phyloP scores from a whole-genome alignment of 1,140 invertebrate genomes.

The Frieseomelitta varia region DNA sequence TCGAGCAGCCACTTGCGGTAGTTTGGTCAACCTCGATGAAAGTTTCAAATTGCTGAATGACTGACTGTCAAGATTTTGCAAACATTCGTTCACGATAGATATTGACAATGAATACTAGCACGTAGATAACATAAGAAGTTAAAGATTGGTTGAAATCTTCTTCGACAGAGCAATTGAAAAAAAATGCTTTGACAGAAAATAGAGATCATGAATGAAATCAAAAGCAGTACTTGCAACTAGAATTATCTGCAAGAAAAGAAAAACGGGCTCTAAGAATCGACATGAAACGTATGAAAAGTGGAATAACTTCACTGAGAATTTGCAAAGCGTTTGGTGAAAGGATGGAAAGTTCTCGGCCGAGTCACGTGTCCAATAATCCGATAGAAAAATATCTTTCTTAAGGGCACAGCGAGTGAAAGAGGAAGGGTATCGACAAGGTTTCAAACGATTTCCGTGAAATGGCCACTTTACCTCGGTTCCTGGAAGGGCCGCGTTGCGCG shows the following conservation, averaged over 20 bases:
- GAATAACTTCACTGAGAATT: slow-evolving; percentile 6
- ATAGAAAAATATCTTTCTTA: slow-evolving; percentile 19
- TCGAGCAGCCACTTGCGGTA: too few relatives aligned
- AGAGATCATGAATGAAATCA: not conserved
- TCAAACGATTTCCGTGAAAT: not conserved
- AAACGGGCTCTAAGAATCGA: not conserved
- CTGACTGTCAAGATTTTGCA: too few relatives aligned
- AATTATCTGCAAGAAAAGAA: not conserved
- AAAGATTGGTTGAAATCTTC: too few relatives aligned
- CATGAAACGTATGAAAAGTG: not conserved
- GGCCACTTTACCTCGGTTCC: slow-evolving; percentile 15
- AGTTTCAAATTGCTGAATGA: too few relatives aligned
- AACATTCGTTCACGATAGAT: too few relatives aligned
- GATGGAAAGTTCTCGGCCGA: not conserved
- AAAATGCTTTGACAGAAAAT: not conserved
- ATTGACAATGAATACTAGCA: too few relatives aligned
- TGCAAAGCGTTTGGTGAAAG: not conserved
- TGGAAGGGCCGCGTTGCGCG: too few relatives aligned
- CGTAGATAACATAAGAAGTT: not conserved
- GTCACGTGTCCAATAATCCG: slow-evolving; percentile 12
- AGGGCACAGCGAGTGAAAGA: not conserved
- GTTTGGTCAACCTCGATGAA: too few relatives aligned
- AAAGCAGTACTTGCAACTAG: not conserved
- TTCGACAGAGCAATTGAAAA: too few relatives aligned
- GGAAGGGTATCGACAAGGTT: not conserved